Evolutionary conservation across 64 coral and sea anemone species (phyloP), one percentile per base, ranked within the genome.

Genomic region (Montipora cactus): DNA sequence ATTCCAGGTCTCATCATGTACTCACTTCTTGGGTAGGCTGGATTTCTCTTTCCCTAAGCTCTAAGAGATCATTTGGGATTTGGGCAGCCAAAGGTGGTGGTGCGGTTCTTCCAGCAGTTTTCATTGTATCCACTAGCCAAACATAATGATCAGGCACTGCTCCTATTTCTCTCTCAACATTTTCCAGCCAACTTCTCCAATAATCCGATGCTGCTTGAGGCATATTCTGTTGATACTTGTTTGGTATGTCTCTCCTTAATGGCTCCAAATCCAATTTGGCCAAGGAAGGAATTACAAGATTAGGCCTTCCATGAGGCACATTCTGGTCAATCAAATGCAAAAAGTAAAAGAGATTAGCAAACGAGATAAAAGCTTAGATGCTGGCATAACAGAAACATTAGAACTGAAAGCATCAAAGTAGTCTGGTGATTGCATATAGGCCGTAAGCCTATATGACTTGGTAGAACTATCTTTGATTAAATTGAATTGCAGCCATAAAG

Each of bases 261-360:
- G 50, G 55, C 49, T 59, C 79, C 51, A 81, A 28, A 28, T 81
- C 79, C 20, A 25, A 59, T 13, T 81, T 81, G 2, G n/a, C 22
- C n/a, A 81, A n/a, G 14, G 79, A 81, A 23, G 79, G 79, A 23
- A 10, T 81, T 2, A 81, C 55, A 59, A 59, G 53, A 28, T 81
- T 81, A 18, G 55, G 79, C 20, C 59, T 81, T 59, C 79, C 51
- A 59, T 13, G 4, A 3, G 79, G 79, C 5, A 81, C 49, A 81
- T 3, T 59, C 79, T 59, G 20, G 74, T 37, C 5, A 76, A 76
- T 76, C 22, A 57, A 57, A 64, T 14, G 44, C 20, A 44, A 64
- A 11, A 64, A 64, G 61, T 0, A 64, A 64, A 7, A 16, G 11
- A 57, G 11, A 57, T 57, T 57, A 11, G 53, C 53, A 57, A 57